These are phyloP conservation scores for Gnathonemus longibarbis DNA, from an alignment of 2,113 vertebrate genomes.

Conservation along the genomic window DNA sequence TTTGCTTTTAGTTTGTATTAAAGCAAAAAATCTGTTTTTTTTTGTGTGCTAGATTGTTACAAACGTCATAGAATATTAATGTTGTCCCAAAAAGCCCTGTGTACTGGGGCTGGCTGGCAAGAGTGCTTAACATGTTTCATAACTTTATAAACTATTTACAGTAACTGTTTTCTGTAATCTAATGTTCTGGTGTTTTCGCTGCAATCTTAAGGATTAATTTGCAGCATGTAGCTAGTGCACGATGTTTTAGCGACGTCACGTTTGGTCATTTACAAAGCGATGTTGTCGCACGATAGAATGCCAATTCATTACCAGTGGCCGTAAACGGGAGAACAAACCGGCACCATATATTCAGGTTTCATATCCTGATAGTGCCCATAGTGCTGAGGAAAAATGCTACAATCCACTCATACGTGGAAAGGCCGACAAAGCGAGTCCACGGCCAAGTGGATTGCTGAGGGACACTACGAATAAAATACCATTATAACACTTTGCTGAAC, in stretches of 20 bases:
- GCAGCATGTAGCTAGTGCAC: not conserved
- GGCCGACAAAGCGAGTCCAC: not conserved
- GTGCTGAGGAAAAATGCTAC: not conserved
- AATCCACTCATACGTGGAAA: not conserved
- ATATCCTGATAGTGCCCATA: not conserved
- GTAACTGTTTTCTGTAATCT: not conserved
- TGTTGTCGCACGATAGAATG: not conserved
- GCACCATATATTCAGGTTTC: not conserved
- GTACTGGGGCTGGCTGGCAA: not conserved
- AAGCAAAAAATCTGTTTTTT: too few species aligned
- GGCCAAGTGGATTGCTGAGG: not conserved
- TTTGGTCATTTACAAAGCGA: too few species aligned
- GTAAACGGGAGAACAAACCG: not conserved
- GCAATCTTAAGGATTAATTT: not conserved
- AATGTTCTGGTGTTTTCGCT: not conserved
- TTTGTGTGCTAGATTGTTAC: not conserved
- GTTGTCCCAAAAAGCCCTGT: not conserved
- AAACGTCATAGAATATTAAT: not conserved
- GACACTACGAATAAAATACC: not conserved
- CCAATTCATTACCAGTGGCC: not conserved
- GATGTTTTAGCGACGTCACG: too few species aligned
- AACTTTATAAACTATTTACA: not conserved
- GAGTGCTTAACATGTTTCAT: not conserved
- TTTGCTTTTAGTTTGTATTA: too few species aligned
- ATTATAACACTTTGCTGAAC: not conserved